Percentiles rank a stretch among this genome's conserved stretches.
Evolutionary conservation across 2,113 vertebrate species (phyloP).

Genomic region (Gobius niger): DNA sequence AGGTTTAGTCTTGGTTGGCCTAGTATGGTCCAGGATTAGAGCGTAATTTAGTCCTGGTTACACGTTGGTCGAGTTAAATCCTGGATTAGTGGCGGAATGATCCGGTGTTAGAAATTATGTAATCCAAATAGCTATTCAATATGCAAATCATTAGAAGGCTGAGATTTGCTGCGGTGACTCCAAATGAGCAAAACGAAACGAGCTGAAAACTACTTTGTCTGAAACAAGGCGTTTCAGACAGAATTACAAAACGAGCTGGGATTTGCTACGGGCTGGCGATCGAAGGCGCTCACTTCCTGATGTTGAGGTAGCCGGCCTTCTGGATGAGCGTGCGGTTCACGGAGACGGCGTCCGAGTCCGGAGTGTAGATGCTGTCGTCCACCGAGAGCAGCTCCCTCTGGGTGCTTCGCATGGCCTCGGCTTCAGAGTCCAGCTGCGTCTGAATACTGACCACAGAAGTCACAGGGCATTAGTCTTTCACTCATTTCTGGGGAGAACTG

Average conservation of each 20-base stretch:
- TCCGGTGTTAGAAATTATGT: no score
- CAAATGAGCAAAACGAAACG: no score
- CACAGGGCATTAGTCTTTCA: not conserved
- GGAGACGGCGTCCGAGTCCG: conserved; percentile 82
- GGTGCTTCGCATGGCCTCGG: conserved; percentile 85
- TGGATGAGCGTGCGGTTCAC: conserved; percentile 94
- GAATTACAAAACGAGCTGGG: conserved; percentile 9
- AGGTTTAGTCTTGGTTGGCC: no score
- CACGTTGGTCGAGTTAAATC: no score
- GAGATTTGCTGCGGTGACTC: no score
- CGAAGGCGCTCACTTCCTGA: conserved; percentile 85
- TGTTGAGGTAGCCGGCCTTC: conserved; percentile 97
- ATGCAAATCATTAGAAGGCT: no score
- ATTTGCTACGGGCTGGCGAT: conserved; percentile 13
- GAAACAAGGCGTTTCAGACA: not conserved
- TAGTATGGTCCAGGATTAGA: no score
- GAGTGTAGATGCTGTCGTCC: conserved; percentile 88
- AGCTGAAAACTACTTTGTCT: not conserved
- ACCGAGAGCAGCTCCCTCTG: conserved; percentile 89
- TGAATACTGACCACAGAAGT: conserved; percentile 80
- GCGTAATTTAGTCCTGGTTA: no score
- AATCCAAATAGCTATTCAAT: no score
- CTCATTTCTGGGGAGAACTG: no score
- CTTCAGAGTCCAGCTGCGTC: conserved; percentile 86
- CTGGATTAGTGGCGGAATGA: no score